Evolutionary conservation across 1,140 invertebrate genomes (phyloP).

Genomic region (Aphelenchoides besseyi): DNA sequence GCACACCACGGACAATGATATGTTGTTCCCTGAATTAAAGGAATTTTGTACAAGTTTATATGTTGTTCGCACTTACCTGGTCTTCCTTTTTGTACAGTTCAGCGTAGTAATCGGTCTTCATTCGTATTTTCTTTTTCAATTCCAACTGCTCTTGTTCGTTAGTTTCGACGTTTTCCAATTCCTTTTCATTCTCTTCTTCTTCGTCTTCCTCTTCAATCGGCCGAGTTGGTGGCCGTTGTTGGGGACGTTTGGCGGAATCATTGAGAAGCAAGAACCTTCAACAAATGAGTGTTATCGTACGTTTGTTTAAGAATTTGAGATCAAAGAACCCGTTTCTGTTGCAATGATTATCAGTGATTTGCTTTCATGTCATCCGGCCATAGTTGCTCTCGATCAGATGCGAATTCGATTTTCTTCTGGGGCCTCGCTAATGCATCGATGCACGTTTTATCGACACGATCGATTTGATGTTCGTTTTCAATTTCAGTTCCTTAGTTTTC

Average conservation of each 20-base stretch:
- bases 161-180: neutral
- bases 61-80: no score
- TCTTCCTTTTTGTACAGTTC: no score
- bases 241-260: neutral
- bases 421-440: neutral
- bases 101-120: no score
- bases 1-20: no score
- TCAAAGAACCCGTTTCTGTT: neutral
- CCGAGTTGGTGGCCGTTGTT: no score
- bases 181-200: neutral
- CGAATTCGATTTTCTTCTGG: conserved; percentile 4
- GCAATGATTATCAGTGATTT: neutral
- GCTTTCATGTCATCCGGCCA: neutral
- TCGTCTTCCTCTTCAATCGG: neutral
- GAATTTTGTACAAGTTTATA: no score
- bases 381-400: neutral
- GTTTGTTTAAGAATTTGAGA: neutral
- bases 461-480: neutral
- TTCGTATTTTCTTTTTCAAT: no score
- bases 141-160: neutral
- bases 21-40: no score
- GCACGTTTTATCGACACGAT: neutral
- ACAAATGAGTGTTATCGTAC: neutral
- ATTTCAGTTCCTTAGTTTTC: neutral
- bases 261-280: neutral